Evolutionary conservation across 1,140 invertebrate genomes (phyloP).

Genomic region (Lasioglossum baleicum): DNA sequence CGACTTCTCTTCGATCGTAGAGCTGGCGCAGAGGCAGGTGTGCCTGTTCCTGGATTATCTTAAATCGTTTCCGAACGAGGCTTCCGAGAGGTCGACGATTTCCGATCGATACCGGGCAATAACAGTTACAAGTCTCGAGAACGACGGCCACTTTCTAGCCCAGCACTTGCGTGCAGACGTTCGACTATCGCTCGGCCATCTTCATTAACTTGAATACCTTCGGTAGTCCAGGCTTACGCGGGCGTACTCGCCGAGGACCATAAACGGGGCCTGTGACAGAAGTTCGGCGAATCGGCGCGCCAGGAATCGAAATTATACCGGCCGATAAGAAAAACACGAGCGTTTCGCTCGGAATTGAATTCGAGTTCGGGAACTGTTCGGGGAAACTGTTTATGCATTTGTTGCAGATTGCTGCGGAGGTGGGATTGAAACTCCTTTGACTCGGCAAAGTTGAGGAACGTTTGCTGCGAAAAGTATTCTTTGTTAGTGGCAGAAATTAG

Average conservation of each 20-base stretch:
- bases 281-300: not conserved
- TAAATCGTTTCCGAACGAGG: slow-evolving; percentile 18
- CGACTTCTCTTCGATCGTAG: not conserved
- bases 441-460: too few relatives aligned
- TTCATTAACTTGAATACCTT: slow-evolving; percentile 1
- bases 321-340: not conserved
- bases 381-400: too few relatives aligned
- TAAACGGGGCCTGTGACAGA: not conserved
- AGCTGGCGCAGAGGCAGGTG: not conserved
- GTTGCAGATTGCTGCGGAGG: too few relatives aligned
- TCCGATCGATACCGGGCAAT: slow-evolving; percentile 26
- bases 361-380: too few relatives aligned
- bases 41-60: slow-evolving; percentile 26
- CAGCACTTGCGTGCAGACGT: not conserved
- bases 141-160: not conserved
- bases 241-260: not conserved
- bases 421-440: too few relatives aligned
- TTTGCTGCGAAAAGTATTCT: too few relatives aligned
- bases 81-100: slow-evolving; percentile 37
- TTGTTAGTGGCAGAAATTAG: too few relatives aligned
- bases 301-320: not conserved
- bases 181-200: not conserved
- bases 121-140: slow-evolving; percentile 34
- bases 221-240: not conserved
- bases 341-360: too few relatives aligned